Evolutionary conservation across 37 sponge, comb jelly and placozoan genomes (phyloP).

Genomic region (Axinella damicornis): DNA sequence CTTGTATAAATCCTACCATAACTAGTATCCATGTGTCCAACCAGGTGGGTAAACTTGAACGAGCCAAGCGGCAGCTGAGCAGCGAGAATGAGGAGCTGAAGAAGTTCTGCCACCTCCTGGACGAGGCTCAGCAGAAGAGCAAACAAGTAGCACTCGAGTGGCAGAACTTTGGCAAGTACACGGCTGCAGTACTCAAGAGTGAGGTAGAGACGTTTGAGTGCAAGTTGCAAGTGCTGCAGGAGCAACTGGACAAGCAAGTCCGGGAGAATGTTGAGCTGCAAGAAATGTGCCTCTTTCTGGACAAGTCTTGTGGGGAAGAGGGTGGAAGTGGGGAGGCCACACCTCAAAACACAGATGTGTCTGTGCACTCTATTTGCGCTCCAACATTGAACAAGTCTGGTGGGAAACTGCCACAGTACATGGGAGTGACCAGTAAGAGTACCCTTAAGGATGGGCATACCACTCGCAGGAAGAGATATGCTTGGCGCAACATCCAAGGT

Average conservation of each 20-base stretch:
- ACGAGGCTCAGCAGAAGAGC: slow-evolving; percentile 21
- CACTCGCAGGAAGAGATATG: not conserved
- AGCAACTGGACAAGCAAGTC: slow-evolving; percentile 24
- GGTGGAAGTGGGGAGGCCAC: not conserved
- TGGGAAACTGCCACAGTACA: slow-evolving; percentile 8
- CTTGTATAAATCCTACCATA: too few relatives aligned
- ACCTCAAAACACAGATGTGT: not conserved
- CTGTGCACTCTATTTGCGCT: slow-evolving; percentile 16
- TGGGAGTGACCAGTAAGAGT: slow-evolving; percentile 1
- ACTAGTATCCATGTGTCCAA: too few relatives aligned
- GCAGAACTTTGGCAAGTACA: slow-evolving; percentile 68
- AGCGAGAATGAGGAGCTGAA: slow-evolving; percentile 43
- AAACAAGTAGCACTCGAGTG: slow-evolving; percentile 34
- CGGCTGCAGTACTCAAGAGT: slow-evolving; percentile 36
- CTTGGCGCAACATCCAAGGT: not conserved
- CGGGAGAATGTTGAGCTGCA: slow-evolving; percentile 54
- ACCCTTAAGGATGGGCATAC: slow-evolving; percentile 24
- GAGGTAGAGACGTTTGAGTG: slow-evolving; percentile 36
- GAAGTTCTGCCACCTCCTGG: slow-evolving; percentile 37
- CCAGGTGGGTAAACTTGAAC: too few relatives aligned
- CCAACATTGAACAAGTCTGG: slow-evolving; percentile 18
- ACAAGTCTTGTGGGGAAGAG: slow-evolving; percentile 18
- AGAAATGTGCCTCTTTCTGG: slow-evolving; percentile 64
- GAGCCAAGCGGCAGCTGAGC: not conserved
- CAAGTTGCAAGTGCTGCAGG: slow-evolving; percentile 36